Evolutionary conservation across 2,888 invertebrate genomes (phyloP).

Genomic region (Parapristionchus giblindavisi): DNA sequence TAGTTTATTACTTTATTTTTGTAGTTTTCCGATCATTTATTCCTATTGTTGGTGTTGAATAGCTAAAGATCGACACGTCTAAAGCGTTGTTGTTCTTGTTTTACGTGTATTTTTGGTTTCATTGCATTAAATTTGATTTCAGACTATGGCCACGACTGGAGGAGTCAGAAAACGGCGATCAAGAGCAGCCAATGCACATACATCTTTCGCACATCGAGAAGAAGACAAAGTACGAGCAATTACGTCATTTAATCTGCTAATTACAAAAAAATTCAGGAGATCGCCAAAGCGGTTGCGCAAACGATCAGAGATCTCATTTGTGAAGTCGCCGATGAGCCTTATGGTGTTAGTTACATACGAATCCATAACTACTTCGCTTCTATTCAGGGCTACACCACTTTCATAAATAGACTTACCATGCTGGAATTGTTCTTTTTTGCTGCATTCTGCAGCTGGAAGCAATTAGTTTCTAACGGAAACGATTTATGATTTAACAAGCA

Average conservation of each 20-base stretch:
- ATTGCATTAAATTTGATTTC: neutral
- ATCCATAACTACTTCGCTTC: too few relatives aligned
- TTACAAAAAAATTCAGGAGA: neutral
- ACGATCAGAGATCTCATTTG: constrained; percentile 18
- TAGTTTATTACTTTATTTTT: too few relatives aligned
- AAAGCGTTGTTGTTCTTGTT: neutral
- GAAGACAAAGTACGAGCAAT: neutral
- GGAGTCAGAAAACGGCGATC: neutral
- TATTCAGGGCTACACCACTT: too few relatives aligned
- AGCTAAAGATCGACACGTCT: too few relatives aligned
- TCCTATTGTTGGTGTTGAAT: neutral
- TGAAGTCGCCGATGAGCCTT: constrained; percentile 22
- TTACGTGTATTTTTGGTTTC: neutral
- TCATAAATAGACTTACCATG: too few relatives aligned
- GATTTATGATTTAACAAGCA: too few relatives aligned
- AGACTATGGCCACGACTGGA: neutral
- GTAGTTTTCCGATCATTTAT: too few relatives aligned
- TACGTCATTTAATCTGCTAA: neutral
- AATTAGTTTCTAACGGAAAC: too few relatives aligned
- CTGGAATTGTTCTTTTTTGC: too few relatives aligned
- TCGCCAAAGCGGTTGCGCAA: constrained; percentile 8
- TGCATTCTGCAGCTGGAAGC: too few relatives aligned
- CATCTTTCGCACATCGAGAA: neutral
- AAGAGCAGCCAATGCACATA: neutral
- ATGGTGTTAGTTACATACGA: constrained; percentile 21